Base-by-base conservation (phyloP, 2,797 vertebrate species). In the Melanotaenia parkinsoni region DNA sequence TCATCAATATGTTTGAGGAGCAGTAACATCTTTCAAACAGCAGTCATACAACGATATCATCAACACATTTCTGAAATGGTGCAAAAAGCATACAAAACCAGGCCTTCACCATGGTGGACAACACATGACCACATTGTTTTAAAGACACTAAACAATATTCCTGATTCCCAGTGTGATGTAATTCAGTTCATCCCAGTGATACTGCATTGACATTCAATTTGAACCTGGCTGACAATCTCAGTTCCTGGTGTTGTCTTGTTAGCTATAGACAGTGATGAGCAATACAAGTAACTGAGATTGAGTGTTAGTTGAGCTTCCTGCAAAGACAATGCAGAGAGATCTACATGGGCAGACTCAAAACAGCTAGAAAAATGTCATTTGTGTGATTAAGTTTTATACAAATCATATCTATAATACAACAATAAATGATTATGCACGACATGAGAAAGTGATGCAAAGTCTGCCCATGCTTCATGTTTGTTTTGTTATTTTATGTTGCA, bases 201-300 rank as follows among this genome's bases (percentile, higher is more conserved):
- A 72, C 45, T 35, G n/a, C 66, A 68, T 35, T 58, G 62, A 70
- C 6, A 11, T 14, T 37, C 35, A 74, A 37, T 3, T 14, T 30
- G 7, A 64, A 47, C 22, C 53, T 45, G 18, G 8, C 50, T 37
- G 57, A n/a, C 72, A 74, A 66, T 88, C 90, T 85, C 86, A 86
- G 75, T 85, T 91, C 91, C 93, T 95, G 82, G 86, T 93, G 93
- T 96, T 85, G 85, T 89, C 80, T 54, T 80, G 88, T 88, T 92
- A 91, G 70, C 0, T 37, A 5, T 62, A 13, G 16, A 56, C 5
- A 24, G 3, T 56, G 53, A 70, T n/a, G 74, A 70, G 92, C 83
- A 92, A 96, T 94, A 92, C 91, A 93, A 95, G 93, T n/a, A 77
- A 93, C 89, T 59, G 84, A 90, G 89, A 77, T 18, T 1, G n/a